Evolutionary conservation across 2,888 invertebrate species (phyloP).

Genomic region (Noctua janthina): DNA sequence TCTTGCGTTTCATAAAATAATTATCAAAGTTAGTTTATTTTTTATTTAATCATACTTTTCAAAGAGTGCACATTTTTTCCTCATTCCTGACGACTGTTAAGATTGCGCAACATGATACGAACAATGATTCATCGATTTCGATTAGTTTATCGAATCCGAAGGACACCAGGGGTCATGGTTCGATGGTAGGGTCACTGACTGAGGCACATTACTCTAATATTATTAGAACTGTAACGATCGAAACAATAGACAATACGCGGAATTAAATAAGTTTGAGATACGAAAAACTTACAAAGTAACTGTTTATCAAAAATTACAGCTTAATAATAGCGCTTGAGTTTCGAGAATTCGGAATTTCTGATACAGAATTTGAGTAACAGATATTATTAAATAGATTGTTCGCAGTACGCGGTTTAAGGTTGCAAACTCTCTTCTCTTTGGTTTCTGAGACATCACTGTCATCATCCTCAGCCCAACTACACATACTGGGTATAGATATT

Average conservation of each 20-base stretch:
- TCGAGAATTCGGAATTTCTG: conserved; percentile 9
- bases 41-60: conserved; percentile 16
- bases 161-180: conserved; percentile 74
- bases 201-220: conserved; percentile 57
- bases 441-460: background rate
- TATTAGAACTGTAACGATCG: conserved; percentile 63
- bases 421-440: no score
- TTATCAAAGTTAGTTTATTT: background rate
- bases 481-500: background rate
- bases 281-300: conserved; percentile 30
- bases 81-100: conserved; percentile 13
- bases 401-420: background rate
- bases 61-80: conserved; percentile 35
- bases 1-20: background rate
- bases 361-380: background rate
- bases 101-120: conserved; percentile 29
- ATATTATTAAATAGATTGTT: background rate
- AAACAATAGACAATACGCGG: conserved; percentile 55
- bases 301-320: conserved; percentile 14
- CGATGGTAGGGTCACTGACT: conserved; percentile 76
- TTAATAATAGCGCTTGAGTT: background rate
- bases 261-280: conserved; percentile 36
- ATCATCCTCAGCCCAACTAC: background rate
- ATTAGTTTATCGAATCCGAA: conserved; percentile 64
- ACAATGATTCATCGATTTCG: conserved; percentile 60